Base-by-base conservation (phyloP, 2,888 invertebrate species). In the Carpatolechia fugitivella region DNA sequence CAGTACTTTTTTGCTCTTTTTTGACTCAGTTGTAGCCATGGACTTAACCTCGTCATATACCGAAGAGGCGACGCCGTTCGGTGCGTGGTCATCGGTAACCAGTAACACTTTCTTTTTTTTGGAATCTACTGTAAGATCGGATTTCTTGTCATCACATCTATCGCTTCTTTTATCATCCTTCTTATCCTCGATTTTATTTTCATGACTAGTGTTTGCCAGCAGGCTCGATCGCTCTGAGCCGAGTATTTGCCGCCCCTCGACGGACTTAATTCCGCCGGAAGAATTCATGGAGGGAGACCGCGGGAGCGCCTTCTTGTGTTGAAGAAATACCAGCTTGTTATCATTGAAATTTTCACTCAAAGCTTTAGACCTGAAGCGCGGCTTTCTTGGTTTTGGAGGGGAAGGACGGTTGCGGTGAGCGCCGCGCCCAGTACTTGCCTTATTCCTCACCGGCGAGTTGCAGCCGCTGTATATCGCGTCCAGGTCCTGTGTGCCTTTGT, bases 321-420 rank as follows among this genome's bases (percentile, higher is more conserved):
- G 33, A 3, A 52, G 20, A 11, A 20, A 5, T 3, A 8, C 48
- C 7, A 52, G 8, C 5, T 20, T 13, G 20, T 8, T 11, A 31
- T 52, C 44, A 5, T 29, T 50, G 13, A 31, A 24, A 13, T 33
- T 48, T 8, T 59, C 59, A 29, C 60, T 64, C 36, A 66, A 36
- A 14, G 60, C 29, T 60, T 61, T 60, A 8, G 64, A 63, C 60
- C 57, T 62, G 29, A 59, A 65, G 51, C 60, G 60, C 8, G 13
- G 40, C 18, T 33, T 31, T 24, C 33, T 52, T 49, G 35, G 33
- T 36, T 49, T 49, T 7, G 30, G 30, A 30, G 14, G 13, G 16
- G 38, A 14, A 13, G 18, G 40, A 1, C 11, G 40, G 20, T 41
- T 18, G 40, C 18, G 4, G 20, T 4, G 3, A 41, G 20, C 24